Evolutionary conservation across 2,888 invertebrate species (phyloP).

Genomic region (Phlogophora meticulosa): DNA sequence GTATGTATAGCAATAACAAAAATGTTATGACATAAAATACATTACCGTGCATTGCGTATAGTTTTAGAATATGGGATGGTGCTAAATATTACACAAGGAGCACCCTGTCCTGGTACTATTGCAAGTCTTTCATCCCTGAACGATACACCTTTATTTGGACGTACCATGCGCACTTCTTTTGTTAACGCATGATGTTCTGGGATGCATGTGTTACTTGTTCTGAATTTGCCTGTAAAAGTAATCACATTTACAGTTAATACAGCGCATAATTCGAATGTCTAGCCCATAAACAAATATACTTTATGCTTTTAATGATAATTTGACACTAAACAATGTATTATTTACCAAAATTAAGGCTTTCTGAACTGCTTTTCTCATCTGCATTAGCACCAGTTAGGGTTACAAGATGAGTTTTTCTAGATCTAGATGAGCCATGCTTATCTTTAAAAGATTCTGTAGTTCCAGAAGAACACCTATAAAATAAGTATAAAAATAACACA

Average conservation of each 20-base stretch:
- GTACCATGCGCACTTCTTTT: constrained; percentile 92
- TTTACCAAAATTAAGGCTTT: constrained; percentile 93
- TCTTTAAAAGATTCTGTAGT: constrained; percentile 84
- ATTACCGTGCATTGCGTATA: constrained; percentile 92
- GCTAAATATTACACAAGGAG: constrained; percentile 96
- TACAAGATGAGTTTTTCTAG: constrained; percentile 86
- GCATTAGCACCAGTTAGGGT: constrained; percentile 90
- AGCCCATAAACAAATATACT: constrained; percentile 11
- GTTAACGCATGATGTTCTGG: constrained; percentile 90
- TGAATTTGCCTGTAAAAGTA: constrained; percentile 83
- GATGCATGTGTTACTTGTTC: constrained; percentile 89
- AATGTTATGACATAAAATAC: constrained; percentile 7
- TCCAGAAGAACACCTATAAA: constrained; percentile 82
- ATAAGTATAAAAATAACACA: constrained; percentile 23
- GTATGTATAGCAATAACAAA: neutral
- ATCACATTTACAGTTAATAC: constrained; percentile 29
- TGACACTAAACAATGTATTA: constrained; percentile 9
- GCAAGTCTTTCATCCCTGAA: constrained; percentile 96
- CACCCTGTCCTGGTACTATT: constrained; percentile 94
- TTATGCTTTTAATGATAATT: constrained; percentile 9
- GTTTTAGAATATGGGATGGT: constrained; percentile 96
- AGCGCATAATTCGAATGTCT: constrained; percentile 13
- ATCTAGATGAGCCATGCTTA: constrained; percentile 77
- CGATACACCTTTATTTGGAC: constrained; percentile 92
- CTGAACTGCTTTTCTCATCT: constrained; percentile 94